Evolutionary conservation across 2,888 invertebrate genomes (phyloP).

Genomic region (Caenorhabditis sp.): DNA sequence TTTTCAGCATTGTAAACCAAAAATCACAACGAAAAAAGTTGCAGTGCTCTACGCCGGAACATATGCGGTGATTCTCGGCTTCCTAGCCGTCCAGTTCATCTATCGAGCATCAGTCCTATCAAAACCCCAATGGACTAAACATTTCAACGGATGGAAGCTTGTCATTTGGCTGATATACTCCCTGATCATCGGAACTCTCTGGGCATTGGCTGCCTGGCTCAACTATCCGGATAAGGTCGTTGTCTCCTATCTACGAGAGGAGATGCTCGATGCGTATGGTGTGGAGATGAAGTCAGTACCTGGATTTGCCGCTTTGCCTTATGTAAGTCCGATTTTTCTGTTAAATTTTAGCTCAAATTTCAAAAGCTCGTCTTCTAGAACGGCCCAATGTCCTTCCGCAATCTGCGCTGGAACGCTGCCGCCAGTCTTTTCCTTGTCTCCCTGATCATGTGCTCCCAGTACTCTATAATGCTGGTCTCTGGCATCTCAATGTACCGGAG

Average conservation of each 20-base stretch:
- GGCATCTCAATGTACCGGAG: conserved; percentile 29
- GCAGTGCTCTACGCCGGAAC: conserved; percentile 11
- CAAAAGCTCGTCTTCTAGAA: too few relatives aligned
- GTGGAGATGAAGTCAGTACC: conserved; percentile 15
- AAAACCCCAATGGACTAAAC: not conserved
- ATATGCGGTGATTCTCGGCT: conserved; percentile 8
- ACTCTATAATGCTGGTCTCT: conserved; percentile 22
- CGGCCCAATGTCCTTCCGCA: not conserved
- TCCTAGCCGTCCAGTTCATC: conserved; percentile 23
- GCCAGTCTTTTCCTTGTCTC: not conserved
- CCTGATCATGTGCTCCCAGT: conserved; percentile 9
- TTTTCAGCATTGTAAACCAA: too few relatives aligned
- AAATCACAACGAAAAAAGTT: too few relatives aligned
- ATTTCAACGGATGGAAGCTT: conserved; percentile 23
- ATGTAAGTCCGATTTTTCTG: conserved; percentile 15
- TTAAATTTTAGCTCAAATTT: too few relatives aligned
- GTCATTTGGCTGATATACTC: conserved; percentile 14
- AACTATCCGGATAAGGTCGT: conserved; percentile 4
- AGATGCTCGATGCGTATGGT: conserved; percentile 25
- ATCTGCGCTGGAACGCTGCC: conserved; percentile 27
- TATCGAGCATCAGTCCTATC: conserved; percentile 8
- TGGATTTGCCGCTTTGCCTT: conserved; percentile 10
- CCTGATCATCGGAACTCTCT: not conserved
- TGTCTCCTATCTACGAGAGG: conserved; percentile 13
- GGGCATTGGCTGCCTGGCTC: not conserved